Evolutionary conservation across 37 sponge, comb jelly and placozoan genomes (phyloP).

Genomic region (Tethya wilhelma): DNA sequence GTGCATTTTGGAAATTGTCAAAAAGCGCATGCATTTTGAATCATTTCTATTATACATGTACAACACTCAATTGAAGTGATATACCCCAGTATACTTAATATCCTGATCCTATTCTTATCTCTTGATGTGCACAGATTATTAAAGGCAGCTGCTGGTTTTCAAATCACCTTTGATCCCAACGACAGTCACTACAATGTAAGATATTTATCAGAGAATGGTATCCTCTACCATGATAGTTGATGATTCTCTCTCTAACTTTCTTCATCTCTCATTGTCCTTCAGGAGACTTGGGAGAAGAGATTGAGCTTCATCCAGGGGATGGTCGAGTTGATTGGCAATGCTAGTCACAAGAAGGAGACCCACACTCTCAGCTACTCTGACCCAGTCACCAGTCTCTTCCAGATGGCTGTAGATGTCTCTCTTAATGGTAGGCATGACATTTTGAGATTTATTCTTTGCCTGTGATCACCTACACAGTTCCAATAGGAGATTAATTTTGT

Average conservation of each 20-base stretch:
- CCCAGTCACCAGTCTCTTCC: conserved; percentile 40
- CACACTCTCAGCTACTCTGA: conserved; percentile 35
- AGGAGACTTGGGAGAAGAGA: conserved; percentile 72
- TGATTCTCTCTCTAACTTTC: not conserved
- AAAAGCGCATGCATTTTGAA: too few relatives aligned
- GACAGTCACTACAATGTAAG: not conserved
- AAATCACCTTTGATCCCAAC: conserved; percentile 9
- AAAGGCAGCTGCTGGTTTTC: conserved; percentile 72
- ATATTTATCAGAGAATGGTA: not conserved
- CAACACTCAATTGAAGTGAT: too few relatives aligned
- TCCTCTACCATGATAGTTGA: not conserved
- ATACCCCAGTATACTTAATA: too few relatives aligned
- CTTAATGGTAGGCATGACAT: conserved; percentile 41
- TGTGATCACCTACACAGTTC: too few relatives aligned
- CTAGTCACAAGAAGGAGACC: conserved; percentile 12
- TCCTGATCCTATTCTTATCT: not conserved
- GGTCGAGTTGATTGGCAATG: conserved; percentile 51
- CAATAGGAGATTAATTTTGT: too few relatives aligned
- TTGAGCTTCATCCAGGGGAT: conserved; percentile 32
- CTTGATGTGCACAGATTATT: conserved; percentile 40
- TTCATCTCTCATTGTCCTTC: not conserved
- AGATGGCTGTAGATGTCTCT: conserved; percentile 28
- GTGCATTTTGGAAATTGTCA: too few relatives aligned
- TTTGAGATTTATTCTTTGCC: too few relatives aligned
- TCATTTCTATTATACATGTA: too few relatives aligned